Conservation (phyloP, 2,888 invertebrate species). For the Polydrusus pterygomalis region DNA sequence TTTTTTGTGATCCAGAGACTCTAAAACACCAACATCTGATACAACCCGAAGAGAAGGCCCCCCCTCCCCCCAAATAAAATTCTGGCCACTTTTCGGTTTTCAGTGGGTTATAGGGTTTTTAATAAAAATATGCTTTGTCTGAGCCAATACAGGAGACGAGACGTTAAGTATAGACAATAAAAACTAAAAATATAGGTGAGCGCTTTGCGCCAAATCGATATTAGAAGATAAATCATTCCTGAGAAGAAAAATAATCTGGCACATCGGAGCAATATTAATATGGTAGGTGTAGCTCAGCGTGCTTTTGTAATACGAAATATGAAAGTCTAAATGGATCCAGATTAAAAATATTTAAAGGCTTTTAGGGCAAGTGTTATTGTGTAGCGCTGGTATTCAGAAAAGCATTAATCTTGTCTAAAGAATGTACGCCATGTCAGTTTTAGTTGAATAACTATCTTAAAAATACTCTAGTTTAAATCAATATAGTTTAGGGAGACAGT, state of each 20-base stretch:
- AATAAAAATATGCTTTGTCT: not conserved
- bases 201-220: slow-evolving; percentile 41
- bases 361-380: slow-evolving; percentile 44
- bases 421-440: slow-evolving; percentile 1
- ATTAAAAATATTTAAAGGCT: slow-evolving; percentile 55
- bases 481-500: not conserved
- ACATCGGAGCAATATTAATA: slow-evolving; percentile 53
- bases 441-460: slow-evolving; percentile 2
- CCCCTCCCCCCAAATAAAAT: too few species aligned
- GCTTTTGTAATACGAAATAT: slow-evolving; percentile 51
- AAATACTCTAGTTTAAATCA: not conserved
- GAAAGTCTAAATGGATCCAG: slow-evolving; percentile 52
- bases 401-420: slow-evolving; percentile 44
- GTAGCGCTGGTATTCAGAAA: slow-evolving; percentile 42
- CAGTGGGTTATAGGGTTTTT: too few species aligned
- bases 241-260: slow-evolving; percentile 51
- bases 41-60: too few species aligned
- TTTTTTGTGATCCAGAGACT: too few species aligned
- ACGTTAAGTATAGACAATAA: slow-evolving; percentile 17
- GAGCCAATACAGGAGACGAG: too few species aligned
- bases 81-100: too few species aligned
- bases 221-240: slow-evolving; percentile 47
- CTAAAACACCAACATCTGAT: too few species aligned
- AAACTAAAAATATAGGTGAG: slow-evolving; percentile 36
- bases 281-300: slow-evolving; percentile 43